A percentile compares a stretch with the other conserved stretches of the same genome.
Conservation (phyloP, 53 echinoderm and acorn worm species). For the Arbacia lixula region DNA sequence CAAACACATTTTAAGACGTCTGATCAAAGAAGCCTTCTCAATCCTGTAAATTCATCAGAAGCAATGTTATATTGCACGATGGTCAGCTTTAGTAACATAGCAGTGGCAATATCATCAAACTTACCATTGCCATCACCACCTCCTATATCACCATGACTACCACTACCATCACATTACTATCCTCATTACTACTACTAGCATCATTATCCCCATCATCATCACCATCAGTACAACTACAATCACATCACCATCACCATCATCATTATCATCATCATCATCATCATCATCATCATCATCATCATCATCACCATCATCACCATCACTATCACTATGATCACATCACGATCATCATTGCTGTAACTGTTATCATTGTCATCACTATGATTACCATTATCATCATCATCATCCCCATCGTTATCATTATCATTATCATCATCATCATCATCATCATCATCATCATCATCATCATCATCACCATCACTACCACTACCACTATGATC, state of each 20-base stretch:
- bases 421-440: neutral
- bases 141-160: neutral
- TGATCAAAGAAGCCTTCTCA: neutral
- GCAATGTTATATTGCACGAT: too few species aligned
- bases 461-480: constrained; percentile 12
- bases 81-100: too few species aligned
- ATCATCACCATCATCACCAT: neutral
- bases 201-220: constrained; percentile 1
- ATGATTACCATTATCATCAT: neutral
- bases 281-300: constrained; percentile 12
- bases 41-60: neutral
- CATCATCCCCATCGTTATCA: neutral
- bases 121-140: too few species aligned
- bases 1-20: neutral
- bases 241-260: neutral
- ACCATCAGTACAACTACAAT: neutral
- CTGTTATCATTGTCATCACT: neutral
- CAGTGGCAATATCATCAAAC: too few species aligned
- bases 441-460: constrained; percentile 22
- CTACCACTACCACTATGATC: neutral
- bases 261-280: constrained; percentile 14
- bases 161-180: neutral
- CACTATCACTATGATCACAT: constrained; percentile 2
- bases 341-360: neutral
- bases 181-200: neutral